phyloP scores from a whole-genome alignment of 2,888 invertebrate species.

The Campoletis raptor region DNA sequence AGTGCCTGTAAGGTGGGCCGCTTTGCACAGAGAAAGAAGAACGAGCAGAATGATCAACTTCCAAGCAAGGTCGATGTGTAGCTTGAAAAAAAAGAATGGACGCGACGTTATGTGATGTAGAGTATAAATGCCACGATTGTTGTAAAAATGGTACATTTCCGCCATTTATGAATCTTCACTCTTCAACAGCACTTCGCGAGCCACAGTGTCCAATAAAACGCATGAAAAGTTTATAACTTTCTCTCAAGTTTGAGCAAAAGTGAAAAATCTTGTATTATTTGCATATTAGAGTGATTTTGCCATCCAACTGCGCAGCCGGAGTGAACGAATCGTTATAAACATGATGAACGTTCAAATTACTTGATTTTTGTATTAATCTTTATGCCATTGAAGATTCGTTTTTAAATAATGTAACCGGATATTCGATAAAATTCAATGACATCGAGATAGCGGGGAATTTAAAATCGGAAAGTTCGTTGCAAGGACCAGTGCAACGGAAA shows the following conservation, averaged over 20 bases:
- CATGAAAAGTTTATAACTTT: conserved; percentile 29
- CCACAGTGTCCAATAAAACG: neutral
- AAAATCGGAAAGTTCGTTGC: conserved; percentile 52
- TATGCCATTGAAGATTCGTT: neutral
- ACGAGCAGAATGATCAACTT: conserved; percentile 18
- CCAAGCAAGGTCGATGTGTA: neutral
- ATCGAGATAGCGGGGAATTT: conserved; percentile 10
- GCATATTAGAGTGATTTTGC: conserved; percentile 1
- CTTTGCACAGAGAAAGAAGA: neutral
- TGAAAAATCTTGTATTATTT: conserved; percentile 3
- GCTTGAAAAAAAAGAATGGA: neutral
- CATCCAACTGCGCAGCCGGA: neutral
- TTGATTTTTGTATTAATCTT: neutral
- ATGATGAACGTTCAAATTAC: neutral
- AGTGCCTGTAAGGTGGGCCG: neutral
- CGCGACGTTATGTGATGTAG: neutral
- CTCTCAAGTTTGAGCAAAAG: conserved; percentile 14
- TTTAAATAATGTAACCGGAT: neutral
- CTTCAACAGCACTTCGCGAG: neutral
- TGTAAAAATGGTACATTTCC: too few species aligned
- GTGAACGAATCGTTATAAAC: neutral
- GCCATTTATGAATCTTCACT: neutral
- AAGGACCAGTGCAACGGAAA: conserved; percentile 43
- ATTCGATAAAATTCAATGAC: conserved; percentile 22
- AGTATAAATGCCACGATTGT: neutral